phyloP scores from a whole-genome alignment of 1,140 invertebrate species.

The Andricus grossulariae region DNA sequence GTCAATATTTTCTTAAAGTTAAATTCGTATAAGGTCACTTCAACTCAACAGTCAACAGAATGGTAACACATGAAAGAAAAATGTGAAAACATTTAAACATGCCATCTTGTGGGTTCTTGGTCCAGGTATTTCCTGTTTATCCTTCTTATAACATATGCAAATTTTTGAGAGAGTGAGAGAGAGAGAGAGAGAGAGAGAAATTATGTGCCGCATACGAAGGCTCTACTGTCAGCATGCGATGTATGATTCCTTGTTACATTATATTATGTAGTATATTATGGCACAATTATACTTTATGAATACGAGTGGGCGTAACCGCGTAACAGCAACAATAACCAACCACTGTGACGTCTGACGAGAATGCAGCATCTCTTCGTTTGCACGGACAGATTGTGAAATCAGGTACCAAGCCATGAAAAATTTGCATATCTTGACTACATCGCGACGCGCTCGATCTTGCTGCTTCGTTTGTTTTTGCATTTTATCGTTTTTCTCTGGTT shows the following conservation, averaged over 20 bases:
- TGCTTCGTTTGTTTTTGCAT: not conserved
- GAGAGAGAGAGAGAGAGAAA: slow-evolving; percentile 34
- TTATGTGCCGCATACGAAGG: slow-evolving; percentile 43
- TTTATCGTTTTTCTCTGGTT: not conserved
- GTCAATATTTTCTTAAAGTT: slow-evolving; percentile 25
- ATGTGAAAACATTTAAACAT: not conserved
- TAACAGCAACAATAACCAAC: slow-evolving; percentile 39
- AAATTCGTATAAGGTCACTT: not conserved
- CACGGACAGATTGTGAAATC: slow-evolving; percentile 42
- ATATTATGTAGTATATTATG: slow-evolving; percentile 50
- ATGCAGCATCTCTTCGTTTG: slow-evolving; percentile 42
- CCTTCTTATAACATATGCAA: slow-evolving; percentile 48
- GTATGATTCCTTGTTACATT: slow-evolving; percentile 47
- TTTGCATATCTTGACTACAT: slow-evolving; percentile 5
- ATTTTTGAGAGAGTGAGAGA: slow-evolving; percentile 33
- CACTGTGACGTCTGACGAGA: slow-evolving; percentile 33
- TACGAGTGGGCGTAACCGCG: slow-evolving; percentile 45
- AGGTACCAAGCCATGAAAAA: not conserved
- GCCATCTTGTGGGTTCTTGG: slow-evolving; percentile 16
- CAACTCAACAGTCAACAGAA: not conserved
- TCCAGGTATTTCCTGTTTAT: slow-evolving; percentile 56
- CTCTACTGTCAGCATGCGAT: slow-evolving; percentile 43
- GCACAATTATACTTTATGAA: slow-evolving; percentile 44
- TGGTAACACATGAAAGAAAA: not conserved
- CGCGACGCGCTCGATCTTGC: not conserved